A percentile compares a stretch with the other conserved stretches of the same genome.
Evolutionary conservation across 92 coral and sea anemone species (phyloP).

Genomic region (Phenganax stokvisi): DNA sequence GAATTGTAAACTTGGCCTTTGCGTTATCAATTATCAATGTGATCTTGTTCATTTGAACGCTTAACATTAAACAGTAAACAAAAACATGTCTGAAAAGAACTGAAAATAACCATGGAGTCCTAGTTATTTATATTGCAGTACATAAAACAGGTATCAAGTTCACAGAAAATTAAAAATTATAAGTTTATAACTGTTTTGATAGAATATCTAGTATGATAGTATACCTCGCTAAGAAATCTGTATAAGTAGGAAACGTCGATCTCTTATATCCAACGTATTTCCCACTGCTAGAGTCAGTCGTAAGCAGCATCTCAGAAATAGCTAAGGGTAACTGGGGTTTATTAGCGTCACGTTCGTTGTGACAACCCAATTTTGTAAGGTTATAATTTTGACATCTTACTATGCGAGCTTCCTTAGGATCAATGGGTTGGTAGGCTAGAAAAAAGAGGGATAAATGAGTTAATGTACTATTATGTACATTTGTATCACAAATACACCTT

Average conservation of each 20-base stretch:
- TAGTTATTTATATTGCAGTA: no score
- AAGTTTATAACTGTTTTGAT: neutral
- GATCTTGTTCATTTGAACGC: no score
- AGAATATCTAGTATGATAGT: neutral
- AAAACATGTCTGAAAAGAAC: no score
- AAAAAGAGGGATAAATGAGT: neutral
- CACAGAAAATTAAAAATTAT: neutral
- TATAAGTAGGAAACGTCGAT: slow-evolving; percentile 15
- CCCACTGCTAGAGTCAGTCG: slow-evolving; percentile 8
- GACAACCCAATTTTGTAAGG: slow-evolving; percentile 24
- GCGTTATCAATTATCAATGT: no score
- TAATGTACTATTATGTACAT: no score
- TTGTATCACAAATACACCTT: no score
- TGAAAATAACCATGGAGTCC: no score
- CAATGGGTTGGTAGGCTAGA: slow-evolving; percentile 9
- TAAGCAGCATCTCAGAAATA: slow-evolving; percentile 19
- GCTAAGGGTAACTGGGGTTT: slow-evolving; percentile 26
- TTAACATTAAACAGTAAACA: no score
- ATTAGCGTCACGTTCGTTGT: slow-evolving; percentile 26
- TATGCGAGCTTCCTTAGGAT: slow-evolving; percentile 1
- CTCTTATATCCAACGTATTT: slow-evolving; percentile 33
- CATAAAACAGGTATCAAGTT: neutral
- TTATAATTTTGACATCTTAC: slow-evolving; percentile 15
- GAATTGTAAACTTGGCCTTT: no score
- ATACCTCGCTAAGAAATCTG: slow-evolving; percentile 26